Percentiles rank a stretch among this genome's conserved stretches.
Evolutionary conservation across 2,888 invertebrate species (phyloP).

Genomic region (Erebia palarica): DNA sequence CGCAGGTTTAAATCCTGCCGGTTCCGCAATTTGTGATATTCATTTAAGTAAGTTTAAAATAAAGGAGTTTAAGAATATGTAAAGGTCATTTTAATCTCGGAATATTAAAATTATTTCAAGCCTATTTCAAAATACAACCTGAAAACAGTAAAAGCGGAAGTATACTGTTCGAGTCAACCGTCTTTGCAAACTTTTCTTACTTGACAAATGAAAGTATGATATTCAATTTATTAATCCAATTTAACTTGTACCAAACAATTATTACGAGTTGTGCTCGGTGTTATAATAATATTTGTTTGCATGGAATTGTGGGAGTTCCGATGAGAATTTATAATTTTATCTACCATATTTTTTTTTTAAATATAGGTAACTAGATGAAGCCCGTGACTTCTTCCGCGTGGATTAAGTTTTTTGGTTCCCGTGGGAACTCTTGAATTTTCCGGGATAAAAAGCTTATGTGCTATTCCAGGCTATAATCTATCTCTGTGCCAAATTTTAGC

Average conservation of each 20-base stretch:
- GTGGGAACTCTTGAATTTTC: too few relatives aligned
- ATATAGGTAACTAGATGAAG: too few relatives aligned
- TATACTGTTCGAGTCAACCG: conserved; percentile 7
- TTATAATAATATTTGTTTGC: conserved; percentile 17
- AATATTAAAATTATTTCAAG: not conserved
- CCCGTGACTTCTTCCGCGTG: too few relatives aligned
- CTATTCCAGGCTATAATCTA: too few relatives aligned
- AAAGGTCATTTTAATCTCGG: not conserved
- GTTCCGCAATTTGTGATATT: too few relatives aligned
- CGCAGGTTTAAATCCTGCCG: too few relatives aligned
- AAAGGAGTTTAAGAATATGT: too few relatives aligned
- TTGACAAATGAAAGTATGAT: conserved; percentile 33
- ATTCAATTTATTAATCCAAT: conserved; percentile 40
- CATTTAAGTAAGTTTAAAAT: too few relatives aligned
- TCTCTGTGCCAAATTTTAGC: too few relatives aligned
- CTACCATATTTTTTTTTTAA: too few relatives aligned
- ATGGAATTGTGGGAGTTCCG: conserved; percentile 10
- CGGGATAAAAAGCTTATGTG: too few relatives aligned
- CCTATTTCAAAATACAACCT: not conserved
- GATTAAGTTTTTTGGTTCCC: too few relatives aligned
- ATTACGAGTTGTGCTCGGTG: conserved; percentile 28
- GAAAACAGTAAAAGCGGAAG: not conserved
- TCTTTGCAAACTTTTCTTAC: conserved; percentile 31
- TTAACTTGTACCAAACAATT: conserved; percentile 33
- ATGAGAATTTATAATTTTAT: not conserved